Conservation (phyloP, 1,140 invertebrate species). For the Habropoda laboriosa region DNA sequence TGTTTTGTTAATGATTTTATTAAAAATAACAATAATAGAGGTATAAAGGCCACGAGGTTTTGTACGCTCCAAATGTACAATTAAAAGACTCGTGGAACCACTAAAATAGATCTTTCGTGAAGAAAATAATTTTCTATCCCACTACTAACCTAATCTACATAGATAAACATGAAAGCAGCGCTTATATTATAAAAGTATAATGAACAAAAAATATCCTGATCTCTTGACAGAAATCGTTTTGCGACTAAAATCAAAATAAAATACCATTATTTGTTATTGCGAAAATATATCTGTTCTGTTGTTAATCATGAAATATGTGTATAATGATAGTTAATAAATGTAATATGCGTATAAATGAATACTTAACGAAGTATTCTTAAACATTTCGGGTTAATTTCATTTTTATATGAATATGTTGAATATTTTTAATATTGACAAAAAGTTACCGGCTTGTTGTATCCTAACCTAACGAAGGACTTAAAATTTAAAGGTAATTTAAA, state of each 20-base stretch:
- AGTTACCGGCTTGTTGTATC: neutral
- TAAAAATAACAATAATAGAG: neutral
- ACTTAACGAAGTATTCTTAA: neutral
- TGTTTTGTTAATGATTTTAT: conserved; percentile 22
- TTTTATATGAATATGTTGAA: neutral
- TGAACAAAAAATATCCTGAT: too few species aligned
- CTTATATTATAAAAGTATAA: conserved; percentile 25
- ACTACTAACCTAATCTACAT: conserved; percentile 11
- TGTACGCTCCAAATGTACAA: conserved; percentile 24
- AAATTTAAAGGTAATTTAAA: conserved; percentile 11
- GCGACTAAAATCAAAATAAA: conserved; percentile 6
- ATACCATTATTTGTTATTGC: conserved; percentile 35
- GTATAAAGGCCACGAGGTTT: neutral
- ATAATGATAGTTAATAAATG: conserved; percentile 38
- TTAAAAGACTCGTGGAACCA: conserved; percentile 2
- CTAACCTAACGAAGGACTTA: neutral
- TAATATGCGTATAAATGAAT: too few species aligned
- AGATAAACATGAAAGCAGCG: conserved; percentile 17
- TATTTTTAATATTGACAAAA: neutral
- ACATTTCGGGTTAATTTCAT: neutral
- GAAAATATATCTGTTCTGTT: conserved; percentile 44
- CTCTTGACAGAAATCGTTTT: neutral
- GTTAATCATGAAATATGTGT: conserved; percentile 34
- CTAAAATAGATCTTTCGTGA: conserved; percentile 3
- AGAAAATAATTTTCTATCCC: conserved; percentile 35